phyloP scores from a whole-genome alignment of 2,888 invertebrate genomes.

The Hirtodrosophila alboralis region DNA sequence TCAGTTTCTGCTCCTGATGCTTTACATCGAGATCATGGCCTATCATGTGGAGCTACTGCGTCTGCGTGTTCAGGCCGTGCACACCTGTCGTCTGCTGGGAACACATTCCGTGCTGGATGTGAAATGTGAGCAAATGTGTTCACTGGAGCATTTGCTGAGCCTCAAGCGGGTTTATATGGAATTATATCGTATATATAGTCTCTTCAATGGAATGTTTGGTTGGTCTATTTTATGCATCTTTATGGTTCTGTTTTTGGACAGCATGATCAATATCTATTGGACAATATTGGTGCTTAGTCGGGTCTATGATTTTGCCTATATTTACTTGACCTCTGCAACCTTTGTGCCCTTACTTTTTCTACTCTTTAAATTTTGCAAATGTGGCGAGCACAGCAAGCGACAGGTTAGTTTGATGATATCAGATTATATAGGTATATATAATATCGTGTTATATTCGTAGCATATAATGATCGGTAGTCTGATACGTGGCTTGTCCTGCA shows the following conservation, averaged over 20 bases:
- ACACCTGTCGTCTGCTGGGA: conserved; percentile 40
- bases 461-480: conserved; percentile 50
- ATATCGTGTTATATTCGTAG: conserved; percentile 40
- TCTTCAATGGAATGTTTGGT: conserved; percentile 66
- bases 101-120: conserved; percentile 48
- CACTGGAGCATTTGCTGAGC: conserved; percentile 64
- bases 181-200: conserved; percentile 50
- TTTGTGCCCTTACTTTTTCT: conserved; percentile 47
- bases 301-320: conserved; percentile 45
- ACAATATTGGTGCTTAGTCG: conserved; percentile 51
- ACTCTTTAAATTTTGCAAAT: conserved; percentile 56
- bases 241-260: conserved; percentile 67
- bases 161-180: conserved; percentile 70
- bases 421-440: background rate
- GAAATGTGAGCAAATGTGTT: conserved; percentile 56
- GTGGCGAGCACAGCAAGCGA: conserved; percentile 69
- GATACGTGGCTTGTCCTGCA: conserved; percentile 57
- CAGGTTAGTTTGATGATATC: conserved; percentile 42
- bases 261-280: conserved; percentile 72
- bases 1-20: conserved; percentile 50
- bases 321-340: conserved; percentile 43
- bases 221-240: conserved; percentile 66
- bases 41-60: conserved; percentile 57
- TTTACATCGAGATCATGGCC: conserved; percentile 52
- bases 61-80: conserved; percentile 49